A percentile compares a stretch with the other conserved stretches of the same genome.
These are phyloP conservation scores for Hipposideros armiger DNA, from an alignment of 2,113 vertebrate genomes.

Conservation along the genomic window DNA sequence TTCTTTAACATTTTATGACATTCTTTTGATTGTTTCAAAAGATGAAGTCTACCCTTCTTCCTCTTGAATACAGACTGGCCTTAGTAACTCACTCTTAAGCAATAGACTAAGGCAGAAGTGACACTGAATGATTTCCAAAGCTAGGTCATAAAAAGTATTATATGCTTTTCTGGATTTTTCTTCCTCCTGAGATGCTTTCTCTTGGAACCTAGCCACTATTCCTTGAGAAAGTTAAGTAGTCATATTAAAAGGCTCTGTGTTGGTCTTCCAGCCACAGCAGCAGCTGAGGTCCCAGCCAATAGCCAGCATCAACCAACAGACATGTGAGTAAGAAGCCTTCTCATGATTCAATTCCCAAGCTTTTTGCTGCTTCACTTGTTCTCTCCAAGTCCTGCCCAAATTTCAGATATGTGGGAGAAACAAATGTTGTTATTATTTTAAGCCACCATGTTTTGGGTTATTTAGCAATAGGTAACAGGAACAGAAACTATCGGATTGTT, in stretches of 20 bases:
- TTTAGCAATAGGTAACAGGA: not conserved
- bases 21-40: not conserved
- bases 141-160: not conserved
- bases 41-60: not conserved
- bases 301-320: not conserved
- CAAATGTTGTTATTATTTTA: not conserved
- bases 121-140: not conserved
- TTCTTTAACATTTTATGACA: not conserved
- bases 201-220: not conserved
- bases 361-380: slow-evolving; percentile 16
- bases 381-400: too few species aligned
- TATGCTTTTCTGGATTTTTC: not conserved
- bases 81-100: not conserved
- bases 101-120: not conserved
- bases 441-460: not conserved
- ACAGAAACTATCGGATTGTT: not conserved
- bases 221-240: not conserved
- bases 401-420: not conserved
- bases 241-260: not conserved
- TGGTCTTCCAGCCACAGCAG: not conserved
- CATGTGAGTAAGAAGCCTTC: not conserved
- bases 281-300: not conserved
- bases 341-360: not conserved
- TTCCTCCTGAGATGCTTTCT: not conserved
- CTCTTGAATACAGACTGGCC: not conserved